Percentiles rank a stretch among this genome's conserved stretches.
phyloP scores from a whole-genome alignment of 2,113 vertebrate species.

The Rynchops niger region DNA sequence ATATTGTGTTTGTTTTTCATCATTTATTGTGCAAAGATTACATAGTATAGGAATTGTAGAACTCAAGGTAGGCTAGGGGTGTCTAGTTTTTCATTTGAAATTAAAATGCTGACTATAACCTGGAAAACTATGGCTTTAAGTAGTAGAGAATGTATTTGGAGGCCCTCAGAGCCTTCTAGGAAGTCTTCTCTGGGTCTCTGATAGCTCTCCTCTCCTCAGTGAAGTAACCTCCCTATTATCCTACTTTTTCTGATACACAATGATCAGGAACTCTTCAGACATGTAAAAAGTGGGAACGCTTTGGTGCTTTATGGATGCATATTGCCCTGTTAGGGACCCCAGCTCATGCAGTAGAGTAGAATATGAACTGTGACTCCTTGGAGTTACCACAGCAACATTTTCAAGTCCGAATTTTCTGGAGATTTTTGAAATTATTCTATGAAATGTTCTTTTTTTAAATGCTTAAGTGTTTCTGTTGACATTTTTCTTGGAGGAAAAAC shows the following conservation, averaged over 20 bases:
- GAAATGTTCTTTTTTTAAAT: background rate
- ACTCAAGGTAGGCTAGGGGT: background rate
- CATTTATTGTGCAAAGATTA: background rate
- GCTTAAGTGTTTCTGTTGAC: background rate
- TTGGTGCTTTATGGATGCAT: background rate
- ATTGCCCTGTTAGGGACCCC: background rate
- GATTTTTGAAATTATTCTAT: background rate
- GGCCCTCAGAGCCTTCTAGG: background rate
- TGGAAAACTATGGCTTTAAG: background rate
- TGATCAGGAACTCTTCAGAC: background rate
- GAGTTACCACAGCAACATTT: background rate
- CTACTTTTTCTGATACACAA: background rate
- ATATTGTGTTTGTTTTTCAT: background rate
- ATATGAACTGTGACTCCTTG: background rate
- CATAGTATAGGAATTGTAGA: background rate
- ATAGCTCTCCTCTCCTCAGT: background rate
- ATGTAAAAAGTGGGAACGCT: background rate
- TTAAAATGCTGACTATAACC: background rate
- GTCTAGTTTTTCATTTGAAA: background rate
- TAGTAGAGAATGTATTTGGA: background rate
- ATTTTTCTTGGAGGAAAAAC: background rate
- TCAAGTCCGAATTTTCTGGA: background rate
- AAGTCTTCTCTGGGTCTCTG: background rate
- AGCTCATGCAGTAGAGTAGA: background rate
- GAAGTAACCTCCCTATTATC: background rate